Conservation (phyloP, 2,113 vertebrate genomes). For the Menura novaehollandiae region DNA sequence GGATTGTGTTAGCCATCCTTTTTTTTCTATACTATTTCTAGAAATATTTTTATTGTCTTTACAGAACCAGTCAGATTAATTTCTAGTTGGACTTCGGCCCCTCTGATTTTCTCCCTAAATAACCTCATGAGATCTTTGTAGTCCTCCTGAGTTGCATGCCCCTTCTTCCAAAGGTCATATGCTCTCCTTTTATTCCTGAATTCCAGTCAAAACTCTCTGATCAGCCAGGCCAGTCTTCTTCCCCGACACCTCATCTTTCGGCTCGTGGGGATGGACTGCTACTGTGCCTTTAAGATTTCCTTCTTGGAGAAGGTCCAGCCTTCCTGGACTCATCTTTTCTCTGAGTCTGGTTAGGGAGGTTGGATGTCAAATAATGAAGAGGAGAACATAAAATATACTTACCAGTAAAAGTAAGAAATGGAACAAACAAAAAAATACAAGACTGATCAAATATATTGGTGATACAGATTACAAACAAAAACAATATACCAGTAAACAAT, state of each 20-base stretch:
- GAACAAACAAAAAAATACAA: not conserved
- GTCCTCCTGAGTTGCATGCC: not conserved
- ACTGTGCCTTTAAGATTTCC: not conserved
- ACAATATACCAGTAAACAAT: not conserved
- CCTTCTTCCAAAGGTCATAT: not conserved
- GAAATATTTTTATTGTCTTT: not conserved
- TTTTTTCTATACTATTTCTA: not conserved
- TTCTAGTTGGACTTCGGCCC: not conserved
- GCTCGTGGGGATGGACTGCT: not conserved
- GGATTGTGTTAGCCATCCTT: not conserved
- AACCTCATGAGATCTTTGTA: not conserved
- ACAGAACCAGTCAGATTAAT: not conserved
- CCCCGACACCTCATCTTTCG: not conserved
- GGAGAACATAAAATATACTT: not conserved
- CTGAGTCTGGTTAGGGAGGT: not conserved
- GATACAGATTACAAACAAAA: not conserved
- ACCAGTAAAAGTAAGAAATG: not conserved
- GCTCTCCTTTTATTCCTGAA: not conserved
- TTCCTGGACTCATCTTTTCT: not conserved
- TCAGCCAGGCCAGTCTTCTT: not conserved
- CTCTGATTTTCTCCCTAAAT: not conserved
- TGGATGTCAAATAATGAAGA: not conserved
- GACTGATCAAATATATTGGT: not conserved
- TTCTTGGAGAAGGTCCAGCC: not conserved
- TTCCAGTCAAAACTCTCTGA: not conserved